These are phyloP conservation scores for Trypoxylon attenuatum DNA, from an alignment of 2,888 invertebrate genomes.

Conservation along the genomic window DNA sequence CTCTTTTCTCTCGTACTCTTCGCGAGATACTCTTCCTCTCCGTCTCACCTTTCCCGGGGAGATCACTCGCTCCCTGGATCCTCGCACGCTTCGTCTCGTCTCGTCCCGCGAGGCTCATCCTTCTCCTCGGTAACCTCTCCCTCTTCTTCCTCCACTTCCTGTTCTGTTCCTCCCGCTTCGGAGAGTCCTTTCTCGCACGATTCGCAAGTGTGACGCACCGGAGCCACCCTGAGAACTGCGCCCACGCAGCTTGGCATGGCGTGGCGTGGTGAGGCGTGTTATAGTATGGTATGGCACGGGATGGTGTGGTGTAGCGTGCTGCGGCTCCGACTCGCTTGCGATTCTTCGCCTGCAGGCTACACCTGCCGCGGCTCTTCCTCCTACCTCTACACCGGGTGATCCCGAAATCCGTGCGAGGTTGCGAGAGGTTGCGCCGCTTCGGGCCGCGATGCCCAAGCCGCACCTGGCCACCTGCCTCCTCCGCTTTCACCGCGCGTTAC, in stretches of 20 bases:
- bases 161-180: slow-evolving; percentile 7
- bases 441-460: not conserved
- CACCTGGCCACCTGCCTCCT: slow-evolving; percentile 29
- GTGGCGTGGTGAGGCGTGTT: too few relatives aligned
- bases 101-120: slow-evolving; percentile 23
- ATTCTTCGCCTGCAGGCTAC: slow-evolving; percentile 59
- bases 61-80: slow-evolving; percentile 17
- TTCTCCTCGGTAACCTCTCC: slow-evolving; percentile 21
- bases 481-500: slow-evolving; percentile 32
- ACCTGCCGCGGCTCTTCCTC: slow-evolving; percentile 56
- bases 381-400: slow-evolving; percentile 54
- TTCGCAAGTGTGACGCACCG: slow-evolving; percentile 67
- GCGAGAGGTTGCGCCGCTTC: not conserved
- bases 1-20: slow-evolving; percentile 19
- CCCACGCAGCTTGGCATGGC: slow-evolving; percentile 66
- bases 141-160: slow-evolving; percentile 20
- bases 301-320: not conserved
- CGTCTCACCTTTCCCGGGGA: slow-evolving; percentile 25
- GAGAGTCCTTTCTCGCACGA: slow-evolving; percentile 46
- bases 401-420: slow-evolving; percentile 44
- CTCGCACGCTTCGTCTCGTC: slow-evolving; percentile 38
- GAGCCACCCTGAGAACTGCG: slow-evolving; percentile 71
- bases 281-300: too few relatives aligned
- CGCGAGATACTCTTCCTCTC: slow-evolving; percentile 12
- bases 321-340: slow-evolving; percentile 48